Evolutionary conservation across 1,140 invertebrate species (phyloP), one percentile per base, ranked within the genome.

Genomic region (Vanessa tameamea): DNA sequence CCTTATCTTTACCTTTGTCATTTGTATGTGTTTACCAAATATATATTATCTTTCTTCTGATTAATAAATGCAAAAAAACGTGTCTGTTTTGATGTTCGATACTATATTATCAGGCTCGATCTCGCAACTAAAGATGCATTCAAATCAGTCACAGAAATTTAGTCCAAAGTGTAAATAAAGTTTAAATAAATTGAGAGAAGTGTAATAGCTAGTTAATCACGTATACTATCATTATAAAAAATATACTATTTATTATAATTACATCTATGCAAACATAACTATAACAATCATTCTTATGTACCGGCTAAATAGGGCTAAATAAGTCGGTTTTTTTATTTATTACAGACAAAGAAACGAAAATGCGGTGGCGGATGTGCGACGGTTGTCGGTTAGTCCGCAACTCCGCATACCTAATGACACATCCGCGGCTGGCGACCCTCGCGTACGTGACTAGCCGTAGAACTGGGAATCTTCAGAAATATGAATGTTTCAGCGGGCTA

Each of bases 391-490:
- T 74, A 59, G 68, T 67, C 69, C 72, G 69, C 76, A 72, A 67
- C 61, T 70, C 65, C 76, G 76, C 76, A 71, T 78, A 75, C 68
- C 64, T 75, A 74, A 78, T 78, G 76, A 74, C 64, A 71, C 55
- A 73, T 72, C 65, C 72, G 59, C 64, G 64, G 31, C 59, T 51
- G 66, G 61, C 31, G 72, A 69, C 70, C 64, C 47, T 61, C 12
- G 23, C 43, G 57, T 72, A 78, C 76, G 76, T 78, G 76, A 78
- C 61, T 69, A 67, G 76, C 16, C 53, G 48, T 8, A 12, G 57
- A 47, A 26, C 59, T 69, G 51, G 66, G 26, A 63, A 77, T 68
- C 72, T 74, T 73, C 67, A 64, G 59, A 69, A 68, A 73, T 61
- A 72, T 70, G 64, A 73, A 73, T 51, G 61, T 67, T 77, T 77